Percentiles rank a stretch among this genome's conserved stretches.
Evolutionary conservation across 2,888 invertebrate species (phyloP).

Genomic region (Scaptomyza reducta): DNA sequence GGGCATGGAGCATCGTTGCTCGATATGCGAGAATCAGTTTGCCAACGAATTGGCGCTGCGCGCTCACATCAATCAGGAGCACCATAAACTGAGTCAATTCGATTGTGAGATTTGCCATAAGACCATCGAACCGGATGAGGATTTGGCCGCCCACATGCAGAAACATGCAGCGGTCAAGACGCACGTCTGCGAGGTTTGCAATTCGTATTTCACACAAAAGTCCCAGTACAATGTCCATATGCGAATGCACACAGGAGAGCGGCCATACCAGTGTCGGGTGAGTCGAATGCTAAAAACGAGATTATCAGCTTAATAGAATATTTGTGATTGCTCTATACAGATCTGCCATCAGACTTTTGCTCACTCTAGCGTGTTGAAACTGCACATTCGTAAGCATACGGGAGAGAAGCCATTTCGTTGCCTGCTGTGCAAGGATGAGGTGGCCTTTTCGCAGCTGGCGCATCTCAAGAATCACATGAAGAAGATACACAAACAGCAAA

Average conservation of each 20-base stretch:
- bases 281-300: slow-evolving; percentile 22
- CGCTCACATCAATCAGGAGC: slow-evolving; percentile 91
- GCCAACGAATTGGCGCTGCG: slow-evolving; percentile 89
- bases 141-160: slow-evolving; percentile 91
- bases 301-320: background rate
- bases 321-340: slow-evolving; percentile 48
- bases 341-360: slow-evolving; percentile 86
- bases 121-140: slow-evolving; percentile 91
- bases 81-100: slow-evolving; percentile 90
- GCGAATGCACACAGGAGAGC: slow-evolving; percentile 92
- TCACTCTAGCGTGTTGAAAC: slow-evolving; percentile 92
- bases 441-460: slow-evolving; percentile 92
- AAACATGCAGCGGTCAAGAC: slow-evolving; percentile 90
- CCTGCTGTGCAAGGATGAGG: slow-evolving; percentile 87
- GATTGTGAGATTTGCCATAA: slow-evolving; percentile 93
- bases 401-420: slow-evolving; percentile 93
- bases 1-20: slow-evolving; percentile 91
- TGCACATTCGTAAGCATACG: slow-evolving; percentile 92
- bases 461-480: slow-evolving; percentile 95
- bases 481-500: slow-evolving; percentile 91
- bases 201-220: slow-evolving; percentile 91
- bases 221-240: slow-evolving; percentile 93
- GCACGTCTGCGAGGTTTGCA: slow-evolving; percentile 91
- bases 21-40: slow-evolving; percentile 92
- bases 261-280: slow-evolving; percentile 92